Evolutionary conservation across 2,113 vertebrate genomes (phyloP).

Genomic region (Antechinus flavipes): DNA sequence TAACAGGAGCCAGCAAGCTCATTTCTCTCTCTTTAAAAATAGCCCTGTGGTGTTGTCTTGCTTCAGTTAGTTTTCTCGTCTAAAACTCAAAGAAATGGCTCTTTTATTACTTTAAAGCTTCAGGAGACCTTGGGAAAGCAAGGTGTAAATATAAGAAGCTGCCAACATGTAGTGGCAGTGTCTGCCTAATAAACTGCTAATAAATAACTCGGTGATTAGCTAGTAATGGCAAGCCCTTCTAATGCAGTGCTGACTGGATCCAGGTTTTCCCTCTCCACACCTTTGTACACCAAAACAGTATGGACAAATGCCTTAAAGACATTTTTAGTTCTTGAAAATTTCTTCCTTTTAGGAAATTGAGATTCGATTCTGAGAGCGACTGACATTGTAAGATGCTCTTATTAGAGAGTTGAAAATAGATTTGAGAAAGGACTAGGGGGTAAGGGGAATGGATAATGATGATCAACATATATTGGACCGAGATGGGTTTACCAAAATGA

Average conservation of each 20-base stretch:
- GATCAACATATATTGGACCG: neutral
- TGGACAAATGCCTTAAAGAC: constrained; percentile 65
- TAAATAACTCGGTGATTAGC: constrained; percentile 83
- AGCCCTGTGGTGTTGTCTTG: fast-evolving
- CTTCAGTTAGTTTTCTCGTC: constrained; percentile 65
- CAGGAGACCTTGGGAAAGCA: constrained; percentile 84
- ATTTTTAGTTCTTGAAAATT: constrained; percentile 29
- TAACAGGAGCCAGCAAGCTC: constrained; percentile 41
- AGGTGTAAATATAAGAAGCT: constrained; percentile 85
- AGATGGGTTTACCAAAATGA: neutral
- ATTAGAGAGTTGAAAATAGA: neutral
- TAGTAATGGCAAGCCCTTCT: constrained; percentile 84
- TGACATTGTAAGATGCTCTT: neutral
- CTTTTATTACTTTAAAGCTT: constrained; percentile 80
- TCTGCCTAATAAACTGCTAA: constrained; percentile 88
- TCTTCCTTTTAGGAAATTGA: neutral
- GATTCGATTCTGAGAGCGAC: neutral
- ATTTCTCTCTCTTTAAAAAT: constrained; percentile 56
- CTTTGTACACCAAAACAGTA: constrained; percentile 62
- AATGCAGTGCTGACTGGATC: constrained; percentile 56
- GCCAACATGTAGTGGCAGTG: constrained; percentile 84
- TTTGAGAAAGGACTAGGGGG: neutral
- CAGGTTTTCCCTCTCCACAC: constrained; percentile 55
- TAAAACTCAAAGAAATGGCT: constrained; percentile 70
- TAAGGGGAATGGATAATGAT: neutral